A percentile compares a stretch with the other conserved stretches of the same genome.
Conservation (phyloP, 2,797 vertebrate species). For the Helostoma temminkii region DNA sequence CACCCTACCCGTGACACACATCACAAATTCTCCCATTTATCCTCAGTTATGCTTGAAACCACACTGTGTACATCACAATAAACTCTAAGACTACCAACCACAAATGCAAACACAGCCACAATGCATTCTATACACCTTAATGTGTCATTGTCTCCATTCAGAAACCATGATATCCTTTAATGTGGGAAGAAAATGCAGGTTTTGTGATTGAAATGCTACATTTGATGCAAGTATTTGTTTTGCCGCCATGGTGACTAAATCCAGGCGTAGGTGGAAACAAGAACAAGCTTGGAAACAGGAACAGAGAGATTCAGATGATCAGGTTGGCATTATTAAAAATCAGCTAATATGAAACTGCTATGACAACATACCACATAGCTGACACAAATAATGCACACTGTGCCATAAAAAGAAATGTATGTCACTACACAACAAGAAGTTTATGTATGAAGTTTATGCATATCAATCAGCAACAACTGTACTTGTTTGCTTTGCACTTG, state of each 20-base stretch:
- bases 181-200: slow-evolving; percentile 54
- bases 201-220: slow-evolving; percentile 58
- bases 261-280: slow-evolving; percentile 60
- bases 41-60: slow-evolving; percentile 65
- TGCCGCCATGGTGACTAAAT: slow-evolving; percentile 75
- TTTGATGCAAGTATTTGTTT: slow-evolving; percentile 73
- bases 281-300: slow-evolving; percentile 55
- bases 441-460: no score
- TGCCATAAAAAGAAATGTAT: slow-evolving; percentile 19
- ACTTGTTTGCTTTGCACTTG: slow-evolving; percentile 67
- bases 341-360: slow-evolving; percentile 29
- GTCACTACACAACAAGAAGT: slow-evolving; percentile 20
- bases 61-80: slow-evolving; percentile 70
- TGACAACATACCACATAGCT: slow-evolving; percentile 12
- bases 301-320: slow-evolving; percentile 59
- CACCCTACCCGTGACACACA: slow-evolving; percentile 57
- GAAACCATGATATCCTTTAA: slow-evolving; percentile 69
- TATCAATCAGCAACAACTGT: slow-evolving; percentile 52
- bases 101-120: slow-evolving; percentile 69
- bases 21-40: slow-evolving; percentile 63
- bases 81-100: slow-evolving; percentile 61
- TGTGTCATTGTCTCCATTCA: slow-evolving; percentile 62
- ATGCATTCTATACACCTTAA: slow-evolving; percentile 54
- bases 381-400: background rate
- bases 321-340: slow-evolving; percentile 42